These are phyloP conservation scores for Drosophila nr. medialis DNA, from an alignment of 2,888 invertebrate genomes.

Conservation along the genomic window DNA sequence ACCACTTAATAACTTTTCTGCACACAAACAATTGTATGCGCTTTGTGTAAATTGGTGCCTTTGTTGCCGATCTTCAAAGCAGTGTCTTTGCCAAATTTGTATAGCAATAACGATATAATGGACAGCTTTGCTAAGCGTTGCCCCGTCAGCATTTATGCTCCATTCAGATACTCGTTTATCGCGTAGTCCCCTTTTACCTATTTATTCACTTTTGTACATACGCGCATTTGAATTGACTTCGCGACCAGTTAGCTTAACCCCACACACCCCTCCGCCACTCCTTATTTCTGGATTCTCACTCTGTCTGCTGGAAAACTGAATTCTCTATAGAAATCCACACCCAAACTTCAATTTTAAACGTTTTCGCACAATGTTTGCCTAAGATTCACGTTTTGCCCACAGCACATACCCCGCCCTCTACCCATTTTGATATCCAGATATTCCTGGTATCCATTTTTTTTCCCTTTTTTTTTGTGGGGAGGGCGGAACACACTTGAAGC, in stretches of 20 bases:
- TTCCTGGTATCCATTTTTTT: constrained; percentile 5
- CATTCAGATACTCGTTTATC: constrained; percentile 14
- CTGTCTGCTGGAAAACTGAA: constrained; percentile 11
- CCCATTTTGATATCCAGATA: background rate
- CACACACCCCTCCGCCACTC: background rate
- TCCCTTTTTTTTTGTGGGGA: constrained; percentile 15
- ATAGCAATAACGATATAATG: constrained; percentile 10
- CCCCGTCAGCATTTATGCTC: constrained; percentile 35
- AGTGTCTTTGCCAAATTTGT: constrained; percentile 7
- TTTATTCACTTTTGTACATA: constrained; percentile 39
- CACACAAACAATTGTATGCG: background rate
- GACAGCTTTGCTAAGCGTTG: constrained; percentile 17
- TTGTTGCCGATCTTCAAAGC: constrained; percentile 2
- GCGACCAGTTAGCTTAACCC: constrained; percentile 33
- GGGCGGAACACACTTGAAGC: constrained; percentile 53
- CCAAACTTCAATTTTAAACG: constrained; percentile 37
- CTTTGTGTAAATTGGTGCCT: background rate
- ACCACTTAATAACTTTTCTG: background rate
- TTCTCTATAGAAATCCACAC: constrained; percentile 25
- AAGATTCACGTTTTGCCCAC: constrained; percentile 64
- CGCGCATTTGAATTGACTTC: constrained; percentile 71
- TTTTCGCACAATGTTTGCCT: constrained; percentile 68
- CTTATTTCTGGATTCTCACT: background rate
- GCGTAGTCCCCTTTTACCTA: constrained; percentile 24
- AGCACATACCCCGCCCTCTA: constrained; percentile 4